A percentile compares a stretch with the other conserved stretches of the same genome.
Evolutionary conservation across 2,113 vertebrate genomes (phyloP).

Genomic region (Micromys minutus): DNA sequence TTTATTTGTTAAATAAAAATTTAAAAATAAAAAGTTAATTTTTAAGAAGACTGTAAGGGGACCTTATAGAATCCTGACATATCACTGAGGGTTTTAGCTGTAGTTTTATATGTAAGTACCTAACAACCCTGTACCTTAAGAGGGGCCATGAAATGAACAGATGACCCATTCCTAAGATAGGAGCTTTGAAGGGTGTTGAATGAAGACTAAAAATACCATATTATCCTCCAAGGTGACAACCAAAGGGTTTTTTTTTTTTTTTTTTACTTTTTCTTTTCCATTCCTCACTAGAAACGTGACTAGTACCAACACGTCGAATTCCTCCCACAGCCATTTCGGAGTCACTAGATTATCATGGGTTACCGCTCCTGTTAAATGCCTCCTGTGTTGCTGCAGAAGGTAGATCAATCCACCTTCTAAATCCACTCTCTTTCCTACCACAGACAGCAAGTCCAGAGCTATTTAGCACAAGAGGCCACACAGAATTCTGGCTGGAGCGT

Average conservation of each 20-base stretch:
- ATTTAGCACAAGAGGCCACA: neutral
- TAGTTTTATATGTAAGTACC: neutral
- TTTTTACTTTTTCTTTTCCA: slow-evolving; percentile 8
- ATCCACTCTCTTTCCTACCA: neutral
- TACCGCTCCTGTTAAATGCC: neutral
- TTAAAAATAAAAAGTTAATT: neutral
- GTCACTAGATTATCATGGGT: neutral
- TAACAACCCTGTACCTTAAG: neutral
- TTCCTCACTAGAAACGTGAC: neutral
- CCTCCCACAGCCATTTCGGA: neutral
- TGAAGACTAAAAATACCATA: neutral
- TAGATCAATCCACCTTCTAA: neutral
- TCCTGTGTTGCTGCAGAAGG: neutral
- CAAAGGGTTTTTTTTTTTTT: too few species aligned
- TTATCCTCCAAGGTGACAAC: neutral
- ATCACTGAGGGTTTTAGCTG: neutral
- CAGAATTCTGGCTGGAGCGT: neutral
- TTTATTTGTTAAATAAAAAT: neutral
- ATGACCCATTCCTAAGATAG: neutral
- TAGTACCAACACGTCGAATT: neutral
- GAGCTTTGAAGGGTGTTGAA: neutral
- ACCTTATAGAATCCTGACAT: neutral
- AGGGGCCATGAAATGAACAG: neutral
- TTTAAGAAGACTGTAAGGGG: neutral
- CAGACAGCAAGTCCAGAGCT: neutral